These are phyloP conservation scores for Pseudocheirus occidentalis DNA, from an alignment of 2,797 vertebrate genomes.

Conservation along the genomic window DNA sequence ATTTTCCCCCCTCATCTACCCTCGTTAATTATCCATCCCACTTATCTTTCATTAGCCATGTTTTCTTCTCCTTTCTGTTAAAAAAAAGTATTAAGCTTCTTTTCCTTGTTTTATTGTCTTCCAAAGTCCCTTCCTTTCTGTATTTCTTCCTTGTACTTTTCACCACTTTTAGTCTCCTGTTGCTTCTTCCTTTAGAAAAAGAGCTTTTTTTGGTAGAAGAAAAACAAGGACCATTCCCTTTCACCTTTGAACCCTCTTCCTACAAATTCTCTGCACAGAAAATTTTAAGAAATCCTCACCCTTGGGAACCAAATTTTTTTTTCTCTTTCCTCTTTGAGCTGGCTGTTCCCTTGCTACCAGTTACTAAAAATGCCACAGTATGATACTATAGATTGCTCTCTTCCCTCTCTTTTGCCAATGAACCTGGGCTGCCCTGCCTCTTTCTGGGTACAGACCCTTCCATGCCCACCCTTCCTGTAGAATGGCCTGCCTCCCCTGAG, in stretches of 20 bases:
- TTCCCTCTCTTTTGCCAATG: conserved; percentile 1
- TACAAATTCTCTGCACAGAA: conserved; percentile 61
- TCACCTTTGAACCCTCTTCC: conserved; percentile 50
- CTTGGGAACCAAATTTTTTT: conserved; percentile 38
- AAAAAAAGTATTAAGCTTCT: not conserved
- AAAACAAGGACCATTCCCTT: conserved; percentile 56
- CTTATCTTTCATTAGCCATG: not conserved
- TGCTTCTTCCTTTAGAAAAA: not conserved
- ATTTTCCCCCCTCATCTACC: not conserved
- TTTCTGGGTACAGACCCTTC: conserved; percentile 29
- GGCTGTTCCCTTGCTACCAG: not conserved
- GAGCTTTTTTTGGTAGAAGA: not conserved
- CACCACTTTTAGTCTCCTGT: not conserved
- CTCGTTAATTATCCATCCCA: conserved; percentile 54
- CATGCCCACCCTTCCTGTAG: not conserved
- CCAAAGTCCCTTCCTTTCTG: not conserved
- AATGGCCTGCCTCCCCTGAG: not conserved
- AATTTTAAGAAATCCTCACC: conserved; percentile 52
- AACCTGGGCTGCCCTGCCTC: conserved; percentile 13
- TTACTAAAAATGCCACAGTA: conserved; percentile 12
- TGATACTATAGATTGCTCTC: not conserved
- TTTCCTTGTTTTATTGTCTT: not conserved
- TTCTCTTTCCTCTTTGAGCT: conserved; percentile 27
- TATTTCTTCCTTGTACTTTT: not conserved
- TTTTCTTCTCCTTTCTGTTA: conserved; percentile 23